Evolutionary conservation across 1,140 invertebrate genomes (phyloP).

Genomic region (Triops longicaudatus): DNA sequence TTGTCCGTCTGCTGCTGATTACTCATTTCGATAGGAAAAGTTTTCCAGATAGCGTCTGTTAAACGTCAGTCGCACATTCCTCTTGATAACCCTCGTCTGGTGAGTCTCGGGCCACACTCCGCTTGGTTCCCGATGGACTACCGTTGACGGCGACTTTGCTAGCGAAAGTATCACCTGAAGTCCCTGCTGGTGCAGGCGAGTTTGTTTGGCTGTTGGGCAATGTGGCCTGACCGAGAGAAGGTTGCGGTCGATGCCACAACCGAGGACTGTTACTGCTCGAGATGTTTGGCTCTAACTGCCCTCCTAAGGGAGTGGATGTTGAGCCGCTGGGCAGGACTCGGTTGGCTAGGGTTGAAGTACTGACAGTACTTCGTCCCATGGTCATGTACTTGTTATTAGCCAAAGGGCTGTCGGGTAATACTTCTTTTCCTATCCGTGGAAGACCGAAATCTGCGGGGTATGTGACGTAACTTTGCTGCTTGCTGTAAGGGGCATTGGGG

Average conservation of each 20-base stretch:
- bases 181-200: neutral
- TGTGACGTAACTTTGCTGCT: slow-evolving; percentile 13
- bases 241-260: slow-evolving; percentile 23
- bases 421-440: slow-evolving; percentile 14
- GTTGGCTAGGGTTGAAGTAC: slow-evolving; percentile 17
- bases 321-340: neutral
- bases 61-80: slow-evolving; percentile 29
- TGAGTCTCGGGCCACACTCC: slow-evolving; percentile 25
- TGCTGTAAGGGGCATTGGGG: neutral
- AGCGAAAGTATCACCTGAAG: neutral
- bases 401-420: neutral
- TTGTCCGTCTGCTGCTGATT: neutral
- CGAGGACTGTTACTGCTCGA: slow-evolving; percentile 21
- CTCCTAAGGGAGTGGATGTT: neutral
- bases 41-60: neutral
- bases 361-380: neutral
- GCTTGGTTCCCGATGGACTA: slow-evolving; percentile 19
- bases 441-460: slow-evolving; percentile 28
- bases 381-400: slow-evolving; percentile 5
- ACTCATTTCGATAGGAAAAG: neutral
- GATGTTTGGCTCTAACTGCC: slow-evolving; percentile 18
- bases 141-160: slow-evolving; percentile 19
- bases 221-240: neutral
- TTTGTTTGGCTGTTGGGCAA: neutral
- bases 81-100: slow-evolving; percentile 30